phyloP scores from a whole-genome alignment of 2,797 vertebrate genomes.

The Echiichthys vipera region DNA sequence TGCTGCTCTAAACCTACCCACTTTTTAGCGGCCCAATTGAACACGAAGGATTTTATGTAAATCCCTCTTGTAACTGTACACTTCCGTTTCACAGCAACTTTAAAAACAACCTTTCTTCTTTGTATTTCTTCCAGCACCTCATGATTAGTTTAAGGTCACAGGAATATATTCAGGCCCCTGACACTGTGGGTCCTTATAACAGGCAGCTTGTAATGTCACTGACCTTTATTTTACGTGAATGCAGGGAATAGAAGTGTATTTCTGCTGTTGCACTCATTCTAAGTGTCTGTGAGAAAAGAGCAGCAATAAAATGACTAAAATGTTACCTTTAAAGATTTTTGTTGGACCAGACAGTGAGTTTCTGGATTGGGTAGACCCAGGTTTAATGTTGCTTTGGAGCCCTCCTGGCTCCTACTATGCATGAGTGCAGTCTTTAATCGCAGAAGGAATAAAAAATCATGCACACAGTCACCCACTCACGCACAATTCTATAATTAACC shows the following conservation, averaged over 20 bases:
- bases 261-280: slow-evolving; percentile 33
- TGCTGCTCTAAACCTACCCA: too few relatives aligned
- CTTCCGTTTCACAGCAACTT: too few relatives aligned
- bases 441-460: slow-evolving; percentile 25
- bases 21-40: too few relatives aligned
- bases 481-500: slow-evolving; percentile 64
- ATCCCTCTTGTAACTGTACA: too few relatives aligned
- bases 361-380: slow-evolving; percentile 23
- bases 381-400: slow-evolving; percentile 35
- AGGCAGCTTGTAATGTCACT: slow-evolving; percentile 34
- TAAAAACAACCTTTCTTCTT: not conserved
- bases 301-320: slow-evolving; percentile 24
- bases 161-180: slow-evolving; percentile 35
- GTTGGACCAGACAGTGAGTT: slow-evolving; percentile 27
- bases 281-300: slow-evolving; percentile 29
- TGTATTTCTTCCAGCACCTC: not conserved
- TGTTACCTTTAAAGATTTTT: slow-evolving; percentile 27
- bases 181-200: slow-evolving; percentile 17
- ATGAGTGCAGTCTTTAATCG: slow-evolving; percentile 50
- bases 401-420: slow-evolving; percentile 24
- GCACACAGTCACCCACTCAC: slow-evolving; percentile 43
- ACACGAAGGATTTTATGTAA: too few relatives aligned
- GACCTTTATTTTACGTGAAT: slow-evolving; percentile 44
- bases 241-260: slow-evolving; percentile 39
- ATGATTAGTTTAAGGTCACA: slow-evolving; percentile 26